These are phyloP conservation scores for Cerceris ruficornis DNA, from an alignment of 2,888 invertebrate species.

Conservation along the genomic window DNA sequence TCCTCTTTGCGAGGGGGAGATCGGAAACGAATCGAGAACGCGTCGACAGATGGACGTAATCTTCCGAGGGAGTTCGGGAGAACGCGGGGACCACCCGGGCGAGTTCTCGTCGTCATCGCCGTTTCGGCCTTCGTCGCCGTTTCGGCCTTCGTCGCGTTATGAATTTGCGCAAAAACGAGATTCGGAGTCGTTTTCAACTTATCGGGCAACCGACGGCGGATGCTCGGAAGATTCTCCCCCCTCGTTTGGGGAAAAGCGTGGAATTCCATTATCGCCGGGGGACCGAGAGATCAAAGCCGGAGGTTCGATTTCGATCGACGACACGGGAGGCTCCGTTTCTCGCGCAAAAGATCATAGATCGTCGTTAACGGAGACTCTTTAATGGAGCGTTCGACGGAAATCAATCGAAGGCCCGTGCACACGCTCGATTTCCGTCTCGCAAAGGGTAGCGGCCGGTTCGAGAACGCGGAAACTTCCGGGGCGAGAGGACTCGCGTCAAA, in stretches of 20 bases:
- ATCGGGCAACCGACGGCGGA: too few species aligned
- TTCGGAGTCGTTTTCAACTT: too few species aligned
- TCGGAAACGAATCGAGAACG: conserved; percentile 48
- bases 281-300: neutral
- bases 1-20: conserved; percentile 27
- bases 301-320: neutral
- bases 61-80: conserved; percentile 23
- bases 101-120: conserved; percentile 10
- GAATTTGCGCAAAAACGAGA: too few species aligned
- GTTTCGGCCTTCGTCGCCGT: too few species aligned
- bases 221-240: too few species aligned
- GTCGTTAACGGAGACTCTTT: conserved; percentile 21
- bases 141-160: too few species aligned
- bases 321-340: neutral
- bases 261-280: too few species aligned
- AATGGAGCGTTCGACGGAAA: conserved; percentile 42
- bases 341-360: conserved; percentile 19
- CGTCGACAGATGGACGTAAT: conserved; percentile 56
- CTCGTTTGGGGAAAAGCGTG: too few species aligned
- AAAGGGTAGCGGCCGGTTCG: conserved; percentile 33
- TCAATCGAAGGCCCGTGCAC: conserved; percentile 47
- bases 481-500: conserved; percentile 19
- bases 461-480: neutral
- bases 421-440: conserved; percentile 50
- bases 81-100: conserved; percentile 51